These are phyloP conservation scores for Chymomyza fuscimana DNA, from an alignment of 2,888 invertebrate genomes.

Conservation along the genomic window DNA sequence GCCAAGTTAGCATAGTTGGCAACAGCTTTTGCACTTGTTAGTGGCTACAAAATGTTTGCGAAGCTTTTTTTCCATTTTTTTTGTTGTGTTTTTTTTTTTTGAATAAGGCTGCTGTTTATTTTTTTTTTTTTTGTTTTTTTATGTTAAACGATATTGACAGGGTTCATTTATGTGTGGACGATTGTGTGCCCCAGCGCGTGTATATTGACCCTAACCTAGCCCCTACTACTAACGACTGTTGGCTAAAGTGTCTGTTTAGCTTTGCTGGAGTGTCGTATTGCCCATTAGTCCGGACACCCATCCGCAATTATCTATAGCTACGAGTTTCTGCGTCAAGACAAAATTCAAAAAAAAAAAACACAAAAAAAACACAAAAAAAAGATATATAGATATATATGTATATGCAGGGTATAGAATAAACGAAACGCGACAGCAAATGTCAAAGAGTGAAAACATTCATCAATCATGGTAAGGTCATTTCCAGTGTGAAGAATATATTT, in stretches of 20 bases:
- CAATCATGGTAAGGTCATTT: slow-evolving; percentile 66
- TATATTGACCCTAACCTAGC: not conserved
- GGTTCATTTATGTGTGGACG: not conserved
- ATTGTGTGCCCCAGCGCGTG: not conserved
- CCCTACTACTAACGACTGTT: not conserved
- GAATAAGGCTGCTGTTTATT: not conserved
- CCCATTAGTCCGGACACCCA: slow-evolving; percentile 22
- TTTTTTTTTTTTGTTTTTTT: not conserved
- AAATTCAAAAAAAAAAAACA: not conserved
- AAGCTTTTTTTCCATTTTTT: not conserved
- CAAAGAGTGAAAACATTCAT: slow-evolving; percentile 72
- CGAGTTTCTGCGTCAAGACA: slow-evolving; percentile 4
- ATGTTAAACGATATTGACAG: not conserved
- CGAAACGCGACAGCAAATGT: slow-evolving; percentile 62
- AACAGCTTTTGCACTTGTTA: not conserved
- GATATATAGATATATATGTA: not conserved
- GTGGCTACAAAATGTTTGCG: not conserved
- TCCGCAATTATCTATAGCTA: slow-evolving; percentile 33
- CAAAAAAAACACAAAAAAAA: not conserved
- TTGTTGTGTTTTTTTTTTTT: not conserved
- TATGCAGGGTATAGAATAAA: slow-evolving; percentile 5
- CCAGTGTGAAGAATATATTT: slow-evolving; percentile 37
- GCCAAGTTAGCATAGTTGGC: not conserved
- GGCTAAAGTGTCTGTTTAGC: not conserved
- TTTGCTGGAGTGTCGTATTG: slow-evolving; percentile 8